Evolutionary conservation across 2,888 invertebrate genomes (phyloP), one percentile per base, ranked within the genome.

Genomic region (Papilio elwesi): DNA sequence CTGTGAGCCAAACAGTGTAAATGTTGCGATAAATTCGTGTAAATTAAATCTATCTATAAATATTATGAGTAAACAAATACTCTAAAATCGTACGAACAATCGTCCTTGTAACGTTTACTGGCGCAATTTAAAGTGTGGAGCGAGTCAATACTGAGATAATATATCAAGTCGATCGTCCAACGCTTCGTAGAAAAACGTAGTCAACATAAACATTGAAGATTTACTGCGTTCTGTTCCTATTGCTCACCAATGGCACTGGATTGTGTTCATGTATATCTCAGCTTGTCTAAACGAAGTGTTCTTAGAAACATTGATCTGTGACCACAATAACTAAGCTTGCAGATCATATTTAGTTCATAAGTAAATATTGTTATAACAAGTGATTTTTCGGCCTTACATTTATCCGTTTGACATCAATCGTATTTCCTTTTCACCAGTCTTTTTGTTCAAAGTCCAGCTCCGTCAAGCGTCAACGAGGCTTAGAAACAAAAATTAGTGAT

Each of bases 141-240:
- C 48, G 13, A 71, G 65, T 66, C 51, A 66, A 71, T 71, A 65
- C 8, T 13, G 7, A 66, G 57, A 70, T 63, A 16, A 57, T 65
- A 55, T 36, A 70, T 65, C 48, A 70, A 70, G 64, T 57, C 36
- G n/a, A 70, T 26, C 48, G 52, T 65, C 36, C 49, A 26, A 67
- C 48, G 43, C 10, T 68, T 68, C 71, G 38, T 68, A 52, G 62
- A 68, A 38, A 62, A 72, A 67, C 53, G 47, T 43, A 68, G 36
- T 55, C 52, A 72, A 72, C 38, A 68, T 63, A 72, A 63, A 68
- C 72, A 64, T 36, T 52, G 26, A 12, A 51, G 49, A 72, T 68
- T 68, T 67, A 67, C 68, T n/a, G 63, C 48, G 13, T 49, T 38
- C 36, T 64, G 47, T 68, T 55, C 43, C 16, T 26, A 64, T 49